Evolutionary conservation across 2,797 vertebrate species (phyloP), one percentile per base, ranked within the genome.

Genomic region (Oceanodroma leucorhoa): DNA sequence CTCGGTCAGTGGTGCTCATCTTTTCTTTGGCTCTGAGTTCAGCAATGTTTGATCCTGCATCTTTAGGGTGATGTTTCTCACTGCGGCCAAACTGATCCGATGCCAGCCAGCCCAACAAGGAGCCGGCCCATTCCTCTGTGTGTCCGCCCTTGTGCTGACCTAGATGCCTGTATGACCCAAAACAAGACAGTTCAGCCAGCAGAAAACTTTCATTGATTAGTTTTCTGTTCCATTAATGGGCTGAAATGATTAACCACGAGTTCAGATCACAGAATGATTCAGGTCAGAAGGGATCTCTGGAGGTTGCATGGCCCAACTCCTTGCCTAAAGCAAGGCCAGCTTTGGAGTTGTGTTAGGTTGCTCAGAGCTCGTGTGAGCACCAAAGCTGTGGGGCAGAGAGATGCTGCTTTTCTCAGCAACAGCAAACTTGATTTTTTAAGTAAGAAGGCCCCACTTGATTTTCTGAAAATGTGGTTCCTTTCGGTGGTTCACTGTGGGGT

Each of bases 111-210:
- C n/a, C 65, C 65, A 48, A 3, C 34, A 22, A 66, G 38, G 57
- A 72, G 40, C 58, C 8, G 9, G 11, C 66, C n/a, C 45, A 3
- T 34, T 50, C 14, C 30, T 58, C 48, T 1, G 0, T 23, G 0
- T 24, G 30, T 30, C 54, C 23, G 9, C 51, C 40, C 38, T 46
- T 27, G 19, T 67, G n/a, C 66, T 75, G 62, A 34, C 16, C 43
- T 1, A n/a, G 20, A 14, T 79, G 50, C 38, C 61, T 64, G 5
- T 58, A 5, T 60, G 38, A 72, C 62, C 55, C 77, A 61, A 72
- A 86, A 23, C 66, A 51, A 69, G 48, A 43, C 36, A 71, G 48
- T 40, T 83, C 55, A 92, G 18, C 14, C 86, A 84, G 50, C 32
- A 76, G 54, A 67, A 79, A 55, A 40, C 24, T 82, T 78, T 1